Conservation (phyloP, 2,888 invertebrate species). For the Dryomyza anilis region DNA sequence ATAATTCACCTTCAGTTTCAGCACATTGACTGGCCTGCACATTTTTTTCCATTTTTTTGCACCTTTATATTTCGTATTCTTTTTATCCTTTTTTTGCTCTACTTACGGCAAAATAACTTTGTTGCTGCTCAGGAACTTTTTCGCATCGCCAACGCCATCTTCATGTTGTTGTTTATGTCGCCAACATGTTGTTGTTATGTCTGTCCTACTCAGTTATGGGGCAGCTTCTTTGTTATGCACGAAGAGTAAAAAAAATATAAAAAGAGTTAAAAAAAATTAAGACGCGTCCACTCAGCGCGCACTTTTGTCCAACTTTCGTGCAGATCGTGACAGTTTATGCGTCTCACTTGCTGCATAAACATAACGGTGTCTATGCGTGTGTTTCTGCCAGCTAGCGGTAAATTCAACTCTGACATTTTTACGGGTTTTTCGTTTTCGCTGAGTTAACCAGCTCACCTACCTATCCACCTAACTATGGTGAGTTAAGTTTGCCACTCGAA, state of each 20-base stretch:
- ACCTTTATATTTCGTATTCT: no score
- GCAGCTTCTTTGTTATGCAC: neutral
- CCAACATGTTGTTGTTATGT: neutral
- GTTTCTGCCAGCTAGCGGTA: neutral
- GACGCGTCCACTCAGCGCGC: neutral
- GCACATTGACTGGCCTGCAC: no score
- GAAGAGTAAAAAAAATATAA: no score
- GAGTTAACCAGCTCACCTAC: no score
- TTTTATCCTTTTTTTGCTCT: neutral
- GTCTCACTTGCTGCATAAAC: no score
- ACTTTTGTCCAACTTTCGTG: slow-evolving; percentile 17
- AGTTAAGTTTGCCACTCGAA: no score
- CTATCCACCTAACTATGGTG: no score
- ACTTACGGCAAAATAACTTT: no score
- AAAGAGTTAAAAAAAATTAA: no score
- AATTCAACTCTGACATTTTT: slow-evolving; percentile 18
- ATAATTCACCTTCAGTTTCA: no score
- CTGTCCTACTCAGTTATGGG: neutral
- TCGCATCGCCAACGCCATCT: neutral
- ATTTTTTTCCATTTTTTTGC: no score
- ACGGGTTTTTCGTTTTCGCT: slow-evolving; percentile 1
- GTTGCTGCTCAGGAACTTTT: neutral
- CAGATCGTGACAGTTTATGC: slow-evolving; percentile 19
- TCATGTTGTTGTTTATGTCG: no score
- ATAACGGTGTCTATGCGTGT: slow-evolving; percentile 10